Conservation (phyloP, 2,797 vertebrate species). For the Allobates femoralis region DNA sequence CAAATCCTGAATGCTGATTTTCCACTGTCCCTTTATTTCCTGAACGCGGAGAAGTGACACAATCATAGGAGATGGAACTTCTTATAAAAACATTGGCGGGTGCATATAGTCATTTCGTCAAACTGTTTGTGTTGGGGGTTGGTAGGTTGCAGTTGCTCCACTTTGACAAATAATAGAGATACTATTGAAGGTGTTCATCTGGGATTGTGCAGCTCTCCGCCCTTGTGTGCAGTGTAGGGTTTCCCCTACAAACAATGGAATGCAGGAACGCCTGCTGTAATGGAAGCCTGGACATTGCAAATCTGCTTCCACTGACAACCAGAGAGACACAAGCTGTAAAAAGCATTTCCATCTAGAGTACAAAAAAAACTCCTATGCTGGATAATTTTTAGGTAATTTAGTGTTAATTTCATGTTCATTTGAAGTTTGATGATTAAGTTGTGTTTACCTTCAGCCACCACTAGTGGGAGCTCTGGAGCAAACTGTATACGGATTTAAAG, state of each 20-base stretch:
- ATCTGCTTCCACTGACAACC: neutral
- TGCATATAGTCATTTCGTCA: neutral
- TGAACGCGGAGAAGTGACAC: neutral
- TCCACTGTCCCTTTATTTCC: neutral
- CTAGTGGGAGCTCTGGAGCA: neutral
- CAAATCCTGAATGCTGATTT: conserved; percentile 2
- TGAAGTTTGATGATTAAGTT: too few relatives aligned
- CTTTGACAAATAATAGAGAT: neutral
- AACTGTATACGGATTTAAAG: neutral
- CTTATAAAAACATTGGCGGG: neutral
- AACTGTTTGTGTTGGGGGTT: neutral
- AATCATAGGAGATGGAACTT: neutral
- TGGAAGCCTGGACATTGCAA: neutral
- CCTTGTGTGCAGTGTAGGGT: neutral
- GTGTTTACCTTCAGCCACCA: neutral
- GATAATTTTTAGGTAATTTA: too few relatives aligned
- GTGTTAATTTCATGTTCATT: too few relatives aligned
- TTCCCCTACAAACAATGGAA: neutral
- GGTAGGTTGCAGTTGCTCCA: neutral
- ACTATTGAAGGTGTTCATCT: neutral
- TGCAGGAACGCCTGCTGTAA: conserved; percentile 5
- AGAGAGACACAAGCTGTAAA: neutral
- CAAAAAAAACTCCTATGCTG: too few relatives aligned
- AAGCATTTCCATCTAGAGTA: too few relatives aligned
- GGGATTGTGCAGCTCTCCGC: neutral